A percentile compares a stretch with the other conserved stretches of the same genome.
These are phyloP conservation scores for Xyliphius kryptos DNA, from an alignment of 2,113 vertebrate genomes.

Conservation along the genomic window DNA sequence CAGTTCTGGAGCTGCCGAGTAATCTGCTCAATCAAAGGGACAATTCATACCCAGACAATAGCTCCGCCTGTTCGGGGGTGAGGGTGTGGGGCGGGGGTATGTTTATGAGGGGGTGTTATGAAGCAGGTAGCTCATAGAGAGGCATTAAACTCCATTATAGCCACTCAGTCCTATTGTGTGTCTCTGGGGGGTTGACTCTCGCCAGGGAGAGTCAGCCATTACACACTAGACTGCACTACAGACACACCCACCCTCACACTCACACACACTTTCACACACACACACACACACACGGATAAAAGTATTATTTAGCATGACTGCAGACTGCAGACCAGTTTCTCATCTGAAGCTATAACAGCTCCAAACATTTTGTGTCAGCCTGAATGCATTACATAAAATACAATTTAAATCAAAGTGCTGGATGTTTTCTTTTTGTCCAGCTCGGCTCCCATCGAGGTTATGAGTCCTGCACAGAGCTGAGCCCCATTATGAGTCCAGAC, in stretches of 20 bases:
- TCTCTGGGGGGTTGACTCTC: constrained; percentile 24
- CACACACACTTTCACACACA: constrained; percentile 13
- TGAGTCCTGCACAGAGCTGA: background rate
- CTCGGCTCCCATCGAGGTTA: constrained; percentile 8
- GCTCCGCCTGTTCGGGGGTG: constrained; percentile 9
- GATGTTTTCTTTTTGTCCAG: background rate
- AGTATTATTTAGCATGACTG: constrained; percentile 34
- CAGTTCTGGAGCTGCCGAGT: constrained; percentile 36
- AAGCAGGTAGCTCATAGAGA: constrained; percentile 37
- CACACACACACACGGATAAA: constrained; percentile 36
- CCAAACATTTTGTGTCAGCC: background rate
- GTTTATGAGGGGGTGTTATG: background rate
- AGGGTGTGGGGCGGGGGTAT: background rate
- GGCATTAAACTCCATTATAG: constrained; percentile 39
- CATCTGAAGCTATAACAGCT: background rate
- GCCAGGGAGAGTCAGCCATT: constrained; percentile 46
- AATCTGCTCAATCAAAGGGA: constrained; percentile 41
- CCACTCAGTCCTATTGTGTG: constrained; percentile 31
- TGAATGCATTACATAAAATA: background rate
- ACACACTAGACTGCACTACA: constrained; percentile 41
- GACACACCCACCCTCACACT: constrained; percentile 28
- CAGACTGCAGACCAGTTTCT: constrained; percentile 28
- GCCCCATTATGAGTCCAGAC: constrained; percentile 19
- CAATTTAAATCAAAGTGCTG: background rate
- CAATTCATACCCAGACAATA: constrained; percentile 31